Conservation (phyloP, 2,888 invertebrate species). For the Rhamnusium bicolor region DNA sequence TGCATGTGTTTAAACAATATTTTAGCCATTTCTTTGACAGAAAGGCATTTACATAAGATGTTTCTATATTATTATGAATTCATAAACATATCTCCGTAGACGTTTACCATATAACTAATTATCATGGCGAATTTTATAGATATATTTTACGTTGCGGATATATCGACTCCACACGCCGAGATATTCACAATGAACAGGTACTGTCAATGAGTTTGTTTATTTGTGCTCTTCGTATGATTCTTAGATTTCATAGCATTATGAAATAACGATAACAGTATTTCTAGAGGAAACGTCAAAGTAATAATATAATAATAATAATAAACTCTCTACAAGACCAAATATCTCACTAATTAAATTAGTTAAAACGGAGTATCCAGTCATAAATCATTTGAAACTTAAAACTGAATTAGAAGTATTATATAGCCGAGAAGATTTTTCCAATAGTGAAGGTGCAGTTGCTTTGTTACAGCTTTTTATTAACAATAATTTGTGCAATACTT, state of each 20-base stretch:
- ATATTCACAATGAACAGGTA: neutral
- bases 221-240: neutral
- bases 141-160: neutral
- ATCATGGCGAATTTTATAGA: slow-evolving; percentile 21
- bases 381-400: no score
- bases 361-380: no score
- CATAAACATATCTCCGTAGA: slow-evolving; percentile 24
- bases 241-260: neutral
- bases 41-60: slow-evolving; percentile 22
- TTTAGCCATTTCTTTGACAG: slow-evolving; percentile 15
- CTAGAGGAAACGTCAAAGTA: no score
- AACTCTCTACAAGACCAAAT: no score
- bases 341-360: no score
- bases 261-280: neutral
- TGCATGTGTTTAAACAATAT: slow-evolving; percentile 15
- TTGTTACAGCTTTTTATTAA: no score
- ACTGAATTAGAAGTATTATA: no score
- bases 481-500: no score
- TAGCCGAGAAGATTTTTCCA: no score
- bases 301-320: no score
- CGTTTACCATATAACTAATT: slow-evolving; percentile 26
- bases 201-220: neutral
- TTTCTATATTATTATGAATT: slow-evolving; percentile 29
- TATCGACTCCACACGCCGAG: neutral
- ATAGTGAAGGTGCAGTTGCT: no score